Conservation (phyloP, 2,113 vertebrate species). For the Python bivittatus region DNA sequence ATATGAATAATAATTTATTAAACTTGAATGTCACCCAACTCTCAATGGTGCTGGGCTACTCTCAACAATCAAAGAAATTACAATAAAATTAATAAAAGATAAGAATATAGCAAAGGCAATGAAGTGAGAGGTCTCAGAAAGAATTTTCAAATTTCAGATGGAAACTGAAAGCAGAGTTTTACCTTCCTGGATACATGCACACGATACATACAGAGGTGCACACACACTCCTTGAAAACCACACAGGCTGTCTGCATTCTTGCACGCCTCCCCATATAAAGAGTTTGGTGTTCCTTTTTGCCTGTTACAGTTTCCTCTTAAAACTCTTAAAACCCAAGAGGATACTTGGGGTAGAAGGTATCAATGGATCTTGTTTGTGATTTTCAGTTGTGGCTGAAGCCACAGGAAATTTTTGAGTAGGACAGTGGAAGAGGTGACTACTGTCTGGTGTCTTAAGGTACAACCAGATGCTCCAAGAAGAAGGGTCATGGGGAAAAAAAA, state of each 20-base stretch:
- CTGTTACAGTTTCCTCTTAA: background rate
- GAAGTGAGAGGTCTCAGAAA: background rate
- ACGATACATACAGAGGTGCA: background rate
- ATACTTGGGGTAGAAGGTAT: background rate
- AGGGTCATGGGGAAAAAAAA: background rate
- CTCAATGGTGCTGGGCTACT: background rate
- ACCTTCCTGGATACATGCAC: background rate
- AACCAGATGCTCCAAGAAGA: background rate
- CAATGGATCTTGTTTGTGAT: rapidly evolving
- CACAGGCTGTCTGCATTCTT: background rate
- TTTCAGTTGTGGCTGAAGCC: rapidly evolving
- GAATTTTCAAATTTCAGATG: slow-evolving; percentile 31
- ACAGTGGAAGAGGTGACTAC: background rate
- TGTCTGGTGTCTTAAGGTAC: background rate
- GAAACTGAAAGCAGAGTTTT: background rate
- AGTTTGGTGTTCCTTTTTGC: background rate
- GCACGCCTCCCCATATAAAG: no score
- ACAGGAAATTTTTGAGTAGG: background rate
- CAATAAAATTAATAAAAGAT: background rate
- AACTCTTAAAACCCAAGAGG: slow-evolving; percentile 6
- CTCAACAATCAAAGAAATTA: background rate
- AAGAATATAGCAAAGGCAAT: background rate
- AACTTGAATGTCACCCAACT: background rate
- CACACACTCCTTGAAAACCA: background rate
- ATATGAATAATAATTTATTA: background rate